Conservation (phyloP, 2,797 vertebrate species). For the Heterohyrax brucei region DNA sequence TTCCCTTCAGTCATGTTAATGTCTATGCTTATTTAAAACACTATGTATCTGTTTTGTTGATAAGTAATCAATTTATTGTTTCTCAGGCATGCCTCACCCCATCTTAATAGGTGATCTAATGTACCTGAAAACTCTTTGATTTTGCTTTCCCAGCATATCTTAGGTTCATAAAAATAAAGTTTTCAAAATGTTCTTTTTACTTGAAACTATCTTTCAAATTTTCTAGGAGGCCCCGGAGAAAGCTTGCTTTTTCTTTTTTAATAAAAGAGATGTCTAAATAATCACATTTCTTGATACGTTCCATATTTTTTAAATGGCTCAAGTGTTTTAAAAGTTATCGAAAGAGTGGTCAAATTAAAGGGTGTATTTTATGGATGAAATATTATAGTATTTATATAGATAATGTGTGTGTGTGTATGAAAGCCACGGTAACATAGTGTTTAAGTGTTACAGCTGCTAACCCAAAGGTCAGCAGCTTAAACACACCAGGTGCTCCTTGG, state of each 20-base stretch:
- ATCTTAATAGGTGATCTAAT: constrained; percentile 1
- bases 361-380: constrained; percentile 39
- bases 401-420: no score
- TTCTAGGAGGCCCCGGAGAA: no score
- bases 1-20: constrained; percentile 32
- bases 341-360: constrained; percentile 51
- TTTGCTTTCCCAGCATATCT: constrained; percentile 46
- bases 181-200: constrained; percentile 10
- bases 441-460: no score
- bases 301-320: neutral
- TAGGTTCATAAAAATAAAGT: constrained; percentile 50
- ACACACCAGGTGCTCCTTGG: no score
- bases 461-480: no score
- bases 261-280: constrained; percentile 54
- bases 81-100: neutral
- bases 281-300: constrained; percentile 56
- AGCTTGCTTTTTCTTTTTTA: neutral
- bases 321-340: neutral
- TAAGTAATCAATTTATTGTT: neutral
- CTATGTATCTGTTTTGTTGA: constrained; percentile 14
- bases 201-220: no score
- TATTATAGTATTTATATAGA: neutral
- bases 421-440: no score
- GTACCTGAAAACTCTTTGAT: constrained; percentile 3
- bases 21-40: constrained; percentile 50